Evolutionary conservation across 2,113 vertebrate species (phyloP).

Genomic region (Acanthochromis polyacanthus): DNA sequence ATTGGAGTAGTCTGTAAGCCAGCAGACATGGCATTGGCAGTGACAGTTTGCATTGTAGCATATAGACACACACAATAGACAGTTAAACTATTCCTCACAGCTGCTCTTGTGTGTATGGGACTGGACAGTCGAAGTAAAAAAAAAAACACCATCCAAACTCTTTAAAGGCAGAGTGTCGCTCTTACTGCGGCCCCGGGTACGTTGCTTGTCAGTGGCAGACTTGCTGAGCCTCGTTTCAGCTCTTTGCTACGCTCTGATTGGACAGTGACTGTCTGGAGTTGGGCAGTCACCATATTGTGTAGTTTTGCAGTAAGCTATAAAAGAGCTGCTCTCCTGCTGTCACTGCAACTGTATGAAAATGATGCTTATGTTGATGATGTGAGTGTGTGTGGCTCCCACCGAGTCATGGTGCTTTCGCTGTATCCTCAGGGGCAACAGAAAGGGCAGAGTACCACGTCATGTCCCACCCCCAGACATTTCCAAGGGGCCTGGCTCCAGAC

Average conservation of each 20-base stretch:
- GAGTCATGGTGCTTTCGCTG: conserved; percentile 86
- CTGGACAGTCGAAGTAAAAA: background rate
- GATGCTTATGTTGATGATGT: background rate
- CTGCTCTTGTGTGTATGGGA: background rate
- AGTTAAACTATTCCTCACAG: background rate
- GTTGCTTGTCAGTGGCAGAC: conserved; percentile 26
- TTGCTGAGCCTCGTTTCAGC: conserved; percentile 15
- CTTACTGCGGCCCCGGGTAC: conserved; percentile 25
- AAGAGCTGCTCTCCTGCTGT: background rate
- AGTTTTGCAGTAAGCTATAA: background rate
- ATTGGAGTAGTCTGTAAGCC: too few species aligned
- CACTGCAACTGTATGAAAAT: background rate
- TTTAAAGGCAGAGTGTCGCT: conserved; percentile 27
- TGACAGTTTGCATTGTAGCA: background rate
- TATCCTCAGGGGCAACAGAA: conserved; percentile 88
- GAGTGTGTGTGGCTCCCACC: background rate
- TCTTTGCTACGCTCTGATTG: background rate
- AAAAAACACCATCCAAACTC: background rate
- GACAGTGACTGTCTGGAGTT: background rate
- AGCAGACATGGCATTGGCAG: too few species aligned
- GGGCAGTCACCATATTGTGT: background rate
- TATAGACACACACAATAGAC: too few species aligned
- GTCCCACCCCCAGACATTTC: conserved; percentile 89
- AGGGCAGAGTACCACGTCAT: conserved; percentile 88
- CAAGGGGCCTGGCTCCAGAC: conserved; percentile 85